Percentiles rank a stretch among this genome's conserved stretches.
Evolutionary conservation across 2,113 vertebrate genomes (phyloP).

Genomic region (Rana temporaria): DNA sequence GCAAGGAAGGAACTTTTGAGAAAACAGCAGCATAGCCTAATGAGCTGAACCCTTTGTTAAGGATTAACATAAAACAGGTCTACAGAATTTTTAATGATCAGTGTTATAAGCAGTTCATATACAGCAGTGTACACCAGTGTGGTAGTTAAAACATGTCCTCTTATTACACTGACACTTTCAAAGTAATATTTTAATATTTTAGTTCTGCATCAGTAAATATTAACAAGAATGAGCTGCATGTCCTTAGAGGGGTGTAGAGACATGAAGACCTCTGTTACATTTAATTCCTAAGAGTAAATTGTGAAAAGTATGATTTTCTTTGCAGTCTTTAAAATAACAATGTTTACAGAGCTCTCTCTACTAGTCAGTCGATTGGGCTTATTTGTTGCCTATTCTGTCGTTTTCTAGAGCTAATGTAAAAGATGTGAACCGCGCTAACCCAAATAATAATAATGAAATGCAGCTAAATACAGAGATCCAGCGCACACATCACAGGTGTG

Average conservation of each 20-base stretch:
- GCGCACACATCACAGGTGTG: too few relatives aligned
- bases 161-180: slow-evolving; percentile 27
- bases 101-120: slow-evolving; percentile 8
- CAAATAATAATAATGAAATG: too few relatives aligned
- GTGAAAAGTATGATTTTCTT: too few relatives aligned
- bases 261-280: too few relatives aligned
- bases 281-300: too few relatives aligned
- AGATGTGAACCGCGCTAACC: too few relatives aligned
- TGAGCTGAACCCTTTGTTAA: slow-evolving; percentile 1
- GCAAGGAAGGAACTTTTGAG: background rate
- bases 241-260: background rate
- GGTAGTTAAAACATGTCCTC: background rate
- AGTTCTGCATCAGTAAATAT: slow-evolving; percentile 16
- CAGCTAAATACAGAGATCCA: too few relatives aligned
- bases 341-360: too few relatives aligned
- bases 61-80: slow-evolving; percentile 12
- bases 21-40: slow-evolving; percentile 1
- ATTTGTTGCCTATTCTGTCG: too few relatives aligned
- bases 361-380: too few relatives aligned
- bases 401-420: too few relatives aligned
- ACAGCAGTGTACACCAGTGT: slow-evolving; percentile 20
- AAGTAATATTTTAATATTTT: slow-evolving; percentile 7
- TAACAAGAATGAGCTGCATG: background rate
- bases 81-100: slow-evolving; percentile 34
- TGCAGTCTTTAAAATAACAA: too few relatives aligned